Base-by-base conservation (phyloP, 2,113 vertebrate species). In the Burhinus oedicnemus region DNA sequence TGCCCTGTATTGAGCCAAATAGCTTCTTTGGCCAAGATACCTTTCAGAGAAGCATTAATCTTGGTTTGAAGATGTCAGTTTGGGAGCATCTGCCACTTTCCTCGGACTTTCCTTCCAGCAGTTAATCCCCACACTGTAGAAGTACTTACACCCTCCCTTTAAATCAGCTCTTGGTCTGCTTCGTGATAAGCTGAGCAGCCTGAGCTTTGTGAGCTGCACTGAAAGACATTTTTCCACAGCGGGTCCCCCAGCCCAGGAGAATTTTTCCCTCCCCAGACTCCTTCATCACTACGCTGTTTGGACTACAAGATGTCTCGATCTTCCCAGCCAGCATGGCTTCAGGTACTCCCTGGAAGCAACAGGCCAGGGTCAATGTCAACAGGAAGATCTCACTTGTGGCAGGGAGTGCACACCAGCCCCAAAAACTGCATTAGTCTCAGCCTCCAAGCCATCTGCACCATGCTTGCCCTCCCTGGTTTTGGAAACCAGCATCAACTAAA, bases 251-350 rank as follows among this genome's bases (percentile, higher is more conserved):
- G 18, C 38, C 23, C 71, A 66, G 30, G 12, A 20, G 8, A 32
- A 45, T 78, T 44, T 8, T 21, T 19, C 27, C 22, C 66, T 17
- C 22, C 66, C 21, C 11, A 23, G 21, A 23, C 7, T 27, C 66
- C 55, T 17, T 20, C 47, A 70, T 40, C 25, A 25, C n/a, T 18
- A 11, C 3, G 0, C 40, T 34, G 34, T 45, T 45, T 19, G 38
- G 18, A 27, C 34, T n/a, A 60, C 5, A 9, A 64, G 36, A 8
- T 5, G 8, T 8, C 45, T 34, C 3, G 0, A 10, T n/a, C 32
- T 34, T 44, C 42, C 17, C 27, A 26, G 62, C 25, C 54, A 78
- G 58, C 26, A 17, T 1, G 2, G 34, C 36, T 83, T 11, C 40
- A 34, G 45, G 29, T 17, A 18, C n/a, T 42, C 29, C 30, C 44